These are phyloP conservation scores for Cydia pomonella DNA, from an alignment of 1,140 invertebrate genomes.

Conservation along the genomic window DNA sequence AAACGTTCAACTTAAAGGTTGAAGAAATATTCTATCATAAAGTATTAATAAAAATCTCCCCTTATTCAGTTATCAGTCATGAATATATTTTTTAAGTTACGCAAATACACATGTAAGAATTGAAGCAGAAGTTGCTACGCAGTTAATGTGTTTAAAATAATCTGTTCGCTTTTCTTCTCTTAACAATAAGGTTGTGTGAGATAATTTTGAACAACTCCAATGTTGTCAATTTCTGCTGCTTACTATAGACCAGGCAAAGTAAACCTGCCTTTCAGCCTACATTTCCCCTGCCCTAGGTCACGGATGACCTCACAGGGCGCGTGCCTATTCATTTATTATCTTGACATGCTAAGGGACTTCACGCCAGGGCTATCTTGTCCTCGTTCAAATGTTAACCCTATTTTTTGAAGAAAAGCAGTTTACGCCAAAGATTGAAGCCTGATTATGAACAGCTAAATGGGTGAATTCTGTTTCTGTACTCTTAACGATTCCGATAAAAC, in stretches of 20 bases:
- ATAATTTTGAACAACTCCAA: no score
- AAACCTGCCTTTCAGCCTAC: background rate
- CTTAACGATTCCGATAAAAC: background rate
- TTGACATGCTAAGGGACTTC: slow-evolving; percentile 24
- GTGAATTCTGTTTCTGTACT: background rate
- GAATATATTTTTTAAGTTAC: no score
- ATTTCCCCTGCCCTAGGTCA: slow-evolving; percentile 23
- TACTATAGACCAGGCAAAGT: no score
- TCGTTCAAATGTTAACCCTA: background rate
- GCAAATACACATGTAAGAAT: no score
- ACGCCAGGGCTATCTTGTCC: slow-evolving; percentile 13
- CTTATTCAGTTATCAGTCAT: no score
- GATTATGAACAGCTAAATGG: slow-evolving; percentile 4
- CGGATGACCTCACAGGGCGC: slow-evolving; percentile 27
- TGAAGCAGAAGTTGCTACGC: no score
- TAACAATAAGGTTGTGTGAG: no score
- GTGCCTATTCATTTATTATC: slow-evolving; percentile 33
- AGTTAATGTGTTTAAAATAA: no score
- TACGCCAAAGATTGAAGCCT: background rate
- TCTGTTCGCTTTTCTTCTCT: no score
- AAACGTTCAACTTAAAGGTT: background rate
- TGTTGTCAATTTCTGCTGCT: no score
- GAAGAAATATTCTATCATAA: no score
- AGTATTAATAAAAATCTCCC: no score
- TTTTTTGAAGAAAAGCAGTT: slow-evolving; percentile 9